These are phyloP conservation scores for Scaeva pyrastri DNA, from an alignment of 2,888 invertebrate genomes.

Conservation along the genomic window DNA sequence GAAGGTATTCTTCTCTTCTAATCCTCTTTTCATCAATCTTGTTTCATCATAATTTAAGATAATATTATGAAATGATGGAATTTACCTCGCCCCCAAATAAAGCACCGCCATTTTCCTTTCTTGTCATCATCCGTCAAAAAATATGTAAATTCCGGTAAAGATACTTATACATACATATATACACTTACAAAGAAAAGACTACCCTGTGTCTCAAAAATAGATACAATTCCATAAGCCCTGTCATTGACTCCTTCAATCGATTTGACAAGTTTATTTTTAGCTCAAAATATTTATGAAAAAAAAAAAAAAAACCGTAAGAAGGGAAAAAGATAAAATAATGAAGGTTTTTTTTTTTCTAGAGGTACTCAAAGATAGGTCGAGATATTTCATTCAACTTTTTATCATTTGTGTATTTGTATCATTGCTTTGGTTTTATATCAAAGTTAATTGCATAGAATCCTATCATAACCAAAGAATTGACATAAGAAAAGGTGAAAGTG, in stretches of 20 bases:
- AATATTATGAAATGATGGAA: neutral
- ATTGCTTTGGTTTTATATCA: neutral
- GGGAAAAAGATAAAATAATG: neutral
- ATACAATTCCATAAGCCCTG: constrained; percentile 20
- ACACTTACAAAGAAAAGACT: neutral
- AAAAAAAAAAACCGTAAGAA: neutral
- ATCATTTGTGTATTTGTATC: neutral
- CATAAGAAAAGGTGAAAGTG: constrained; percentile 9
- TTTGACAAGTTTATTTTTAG: constrained; percentile 30
- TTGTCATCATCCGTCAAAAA: neutral
- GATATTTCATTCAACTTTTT: too few relatives aligned
- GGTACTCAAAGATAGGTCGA: too few relatives aligned
- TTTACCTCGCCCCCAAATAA: neutral
- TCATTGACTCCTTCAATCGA: constrained; percentile 20
- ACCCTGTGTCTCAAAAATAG: neutral
- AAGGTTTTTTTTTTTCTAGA: neutral
- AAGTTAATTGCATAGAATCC: constrained; percentile 30
- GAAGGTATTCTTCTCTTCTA: too few relatives aligned
- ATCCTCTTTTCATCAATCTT: neutral
- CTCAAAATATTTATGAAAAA: too few relatives aligned
- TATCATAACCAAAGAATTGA: neutral
- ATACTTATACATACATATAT: too few relatives aligned
- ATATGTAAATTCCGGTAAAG: neutral
- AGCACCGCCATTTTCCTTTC: neutral
- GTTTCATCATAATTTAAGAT: neutral